phyloP scores from a whole-genome alignment of 1,140 invertebrate species.

The silkworm (Bombyx mori) region DNA sequence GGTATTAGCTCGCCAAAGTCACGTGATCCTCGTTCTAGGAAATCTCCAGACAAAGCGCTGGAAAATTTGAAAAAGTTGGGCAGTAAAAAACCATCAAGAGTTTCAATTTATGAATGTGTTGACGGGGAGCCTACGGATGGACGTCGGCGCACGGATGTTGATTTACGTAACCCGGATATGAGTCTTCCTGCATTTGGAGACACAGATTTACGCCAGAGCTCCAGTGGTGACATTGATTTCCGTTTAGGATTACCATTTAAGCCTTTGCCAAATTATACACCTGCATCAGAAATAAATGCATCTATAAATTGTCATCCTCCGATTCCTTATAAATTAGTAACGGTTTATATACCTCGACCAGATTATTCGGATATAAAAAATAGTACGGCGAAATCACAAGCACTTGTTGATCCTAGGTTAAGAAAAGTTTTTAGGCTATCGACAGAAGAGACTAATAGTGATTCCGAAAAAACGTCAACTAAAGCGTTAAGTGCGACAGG shows the following conservation, averaged over 20 bases:
- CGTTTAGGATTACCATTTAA: conserved; percentile 83
- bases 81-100: conserved; percentile 37
- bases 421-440: conserved; percentile 80
- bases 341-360: conserved; percentile 79
- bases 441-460: conserved; percentile 70
- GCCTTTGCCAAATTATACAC: conserved; percentile 81
- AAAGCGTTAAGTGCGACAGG: conserved; percentile 16
- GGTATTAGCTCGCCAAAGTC: conserved; percentile 25
- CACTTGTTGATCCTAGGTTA: conserved; percentile 79
- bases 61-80: conserved; percentile 31
- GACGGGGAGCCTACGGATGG: conserved; percentile 66
- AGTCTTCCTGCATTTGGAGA: conserved; percentile 64
- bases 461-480: conserved; percentile 61
- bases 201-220: conserved; percentile 68
- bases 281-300: conserved; percentile 88
- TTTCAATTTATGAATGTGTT: conserved; percentile 68
- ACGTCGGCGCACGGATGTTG: conserved; percentile 70
- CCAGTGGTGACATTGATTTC: conserved; percentile 79
- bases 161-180: conserved; percentile 72
- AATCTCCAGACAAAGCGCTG: conserved; percentile 40
- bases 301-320: conserved; percentile 83
- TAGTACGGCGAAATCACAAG: conserved; percentile 78
- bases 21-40: conserved; percentile 47
- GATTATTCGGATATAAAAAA: conserved; percentile 83
- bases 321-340: conserved; percentile 77